phyloP scores from a whole-genome alignment of 1,140 invertebrate species.

The Achatina immaculata region DNA sequence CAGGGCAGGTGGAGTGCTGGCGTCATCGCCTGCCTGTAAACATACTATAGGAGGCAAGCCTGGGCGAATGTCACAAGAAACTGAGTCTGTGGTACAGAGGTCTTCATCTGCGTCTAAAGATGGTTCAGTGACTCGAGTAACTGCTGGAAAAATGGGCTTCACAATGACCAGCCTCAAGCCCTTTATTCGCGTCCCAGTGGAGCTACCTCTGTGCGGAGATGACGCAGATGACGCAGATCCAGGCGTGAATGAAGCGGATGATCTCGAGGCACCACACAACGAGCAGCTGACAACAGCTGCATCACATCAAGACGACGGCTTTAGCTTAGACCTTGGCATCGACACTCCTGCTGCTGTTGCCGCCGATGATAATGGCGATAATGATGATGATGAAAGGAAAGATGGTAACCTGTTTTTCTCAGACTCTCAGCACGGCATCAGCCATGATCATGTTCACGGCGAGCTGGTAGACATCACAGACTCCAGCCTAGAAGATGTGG shows the following conservation, averaged over 20 bases:
- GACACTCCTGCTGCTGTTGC: no score
- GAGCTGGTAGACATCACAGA: neutral
- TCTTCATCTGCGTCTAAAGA: neutral
- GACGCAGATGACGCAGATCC: neutral
- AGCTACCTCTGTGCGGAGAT: slow-evolving; percentile 20
- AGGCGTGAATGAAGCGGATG: neutral
- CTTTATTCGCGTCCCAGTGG: slow-evolving; percentile 7
- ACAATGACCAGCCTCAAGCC: slow-evolving; percentile 15
- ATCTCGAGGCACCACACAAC: neutral
- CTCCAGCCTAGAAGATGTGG: slow-evolving; percentile 18
- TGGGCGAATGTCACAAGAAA: neutral
- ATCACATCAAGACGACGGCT: no score
- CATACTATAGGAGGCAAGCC: neutral
- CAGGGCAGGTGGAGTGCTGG: neutral
- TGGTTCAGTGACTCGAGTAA: neutral
- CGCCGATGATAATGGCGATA: no score
- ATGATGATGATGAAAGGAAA: no score
- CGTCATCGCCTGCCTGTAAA: neutral
- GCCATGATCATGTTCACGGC: neutral
- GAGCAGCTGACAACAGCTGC: neutral
- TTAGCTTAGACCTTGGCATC: no score
- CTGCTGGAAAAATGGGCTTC: neutral
- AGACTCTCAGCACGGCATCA: no score
- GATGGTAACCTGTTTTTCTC: no score
- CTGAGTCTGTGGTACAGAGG: neutral